Percentiles rank a stretch among this genome's conserved stretches.
Conservation (phyloP, 2,888 invertebrate genomes). For the Melipona beecheii region DNA sequence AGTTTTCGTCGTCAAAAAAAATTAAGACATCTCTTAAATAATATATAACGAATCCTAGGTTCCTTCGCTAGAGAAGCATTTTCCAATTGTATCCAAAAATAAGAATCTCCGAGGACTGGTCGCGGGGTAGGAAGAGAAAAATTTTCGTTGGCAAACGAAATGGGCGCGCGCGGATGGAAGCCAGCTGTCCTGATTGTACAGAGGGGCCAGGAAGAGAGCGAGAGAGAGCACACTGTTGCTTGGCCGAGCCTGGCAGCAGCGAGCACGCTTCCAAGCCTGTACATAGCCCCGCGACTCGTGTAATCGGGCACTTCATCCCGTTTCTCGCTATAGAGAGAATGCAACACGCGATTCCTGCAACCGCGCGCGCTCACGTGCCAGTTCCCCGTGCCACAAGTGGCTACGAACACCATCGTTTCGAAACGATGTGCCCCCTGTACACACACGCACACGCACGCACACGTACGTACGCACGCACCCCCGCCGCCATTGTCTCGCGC, state of each 20-base stretch:
- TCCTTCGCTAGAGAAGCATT: too few relatives aligned
- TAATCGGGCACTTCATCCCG: constrained; percentile 71
- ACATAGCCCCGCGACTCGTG: constrained; percentile 65
- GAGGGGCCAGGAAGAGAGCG: constrained; percentile 13
- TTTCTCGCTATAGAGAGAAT: constrained; percentile 53
- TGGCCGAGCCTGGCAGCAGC: constrained; percentile 54
- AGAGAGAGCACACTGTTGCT: constrained; percentile 59
- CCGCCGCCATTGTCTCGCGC: constrained; percentile 18
- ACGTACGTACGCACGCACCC: neutral
- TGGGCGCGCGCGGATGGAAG: constrained; percentile 11
- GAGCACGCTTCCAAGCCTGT: constrained; percentile 59
- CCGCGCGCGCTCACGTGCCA: constrained; percentile 33
- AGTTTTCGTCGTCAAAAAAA: too few relatives aligned
- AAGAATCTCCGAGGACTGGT: too few relatives aligned
- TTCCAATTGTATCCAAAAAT: too few relatives aligned
- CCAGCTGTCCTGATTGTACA: neutral
- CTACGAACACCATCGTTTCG: constrained; percentile 48
- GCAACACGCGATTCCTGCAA: constrained; percentile 52
- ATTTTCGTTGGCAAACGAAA: neutral
- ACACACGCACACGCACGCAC: too few relatives aligned
- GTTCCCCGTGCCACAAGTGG: constrained; percentile 58
- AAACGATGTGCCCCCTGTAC: neutral
- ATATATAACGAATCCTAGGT: too few relatives aligned
- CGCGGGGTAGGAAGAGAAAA: constrained; percentile 12
- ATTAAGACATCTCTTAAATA: too few relatives aligned